Base-by-base conservation (phyloP, 2,113 vertebrate genomes). In the Anser cygnoides region DNA sequence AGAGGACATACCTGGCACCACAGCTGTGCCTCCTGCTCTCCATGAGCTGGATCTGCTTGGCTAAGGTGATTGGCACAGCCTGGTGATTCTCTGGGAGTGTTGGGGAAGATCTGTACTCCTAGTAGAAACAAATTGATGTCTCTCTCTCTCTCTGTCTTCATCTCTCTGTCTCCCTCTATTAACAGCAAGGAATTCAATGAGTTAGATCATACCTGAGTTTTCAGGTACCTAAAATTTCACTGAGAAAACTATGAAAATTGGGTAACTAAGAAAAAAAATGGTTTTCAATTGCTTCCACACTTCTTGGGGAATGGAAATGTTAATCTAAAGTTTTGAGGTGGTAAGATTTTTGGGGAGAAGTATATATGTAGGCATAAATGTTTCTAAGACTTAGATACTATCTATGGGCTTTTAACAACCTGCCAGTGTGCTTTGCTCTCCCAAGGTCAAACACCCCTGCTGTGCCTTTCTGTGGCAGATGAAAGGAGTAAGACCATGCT, bases 121-220 rank as follows among this genome's bases (percentile, higher is more conserved):
- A 28, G 8, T 39, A 44, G 68, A n/a, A 67, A 21, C 12, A 71
- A 71, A 75, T 0, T 15, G 16, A 0, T 33, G 5, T 46, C 2
- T 49, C 31, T 90, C 0, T 61, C 0, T 61, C 13, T 82, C 52
- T 29, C 18, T 31, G 5, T 41, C 3, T 46, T 28, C 88, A 0
- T 54, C 14, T 83, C 54, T 31, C 41, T 52, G 9, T 13, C 18
- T 71, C 18, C 20, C 14, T 83, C 62, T 83, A 13, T 52, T 62
- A 83, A 28, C 13, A 50, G 11, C 19, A 73, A 55, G 54, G 39
- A 75, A 72, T 62, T 59, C 46, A 75, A 33, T 25, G 55, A 43
- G 25, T 10, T 57, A 12, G 18, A 16, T 57, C 33, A 41, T 31
- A 43, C 19, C 46, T 63, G 41, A 79, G 12, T 31, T 79, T 71